Base-by-base conservation (phyloP, 2,888 invertebrate genomes). In the Epirrita christyi region DNA sequence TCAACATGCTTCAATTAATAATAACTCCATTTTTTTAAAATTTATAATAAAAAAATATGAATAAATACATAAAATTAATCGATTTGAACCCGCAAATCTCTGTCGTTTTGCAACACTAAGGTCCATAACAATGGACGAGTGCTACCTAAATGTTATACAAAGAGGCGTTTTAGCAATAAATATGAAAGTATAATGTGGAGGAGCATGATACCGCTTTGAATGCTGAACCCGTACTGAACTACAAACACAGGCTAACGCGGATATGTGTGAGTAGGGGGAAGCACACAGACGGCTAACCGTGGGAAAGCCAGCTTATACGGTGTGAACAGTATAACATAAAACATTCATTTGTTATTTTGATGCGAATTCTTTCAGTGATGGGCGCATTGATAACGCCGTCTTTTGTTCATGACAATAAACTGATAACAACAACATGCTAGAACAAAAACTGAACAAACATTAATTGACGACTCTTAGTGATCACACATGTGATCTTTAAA, bases 151-250 rank as follows among this genome's bases (percentile, higher is more conserved):
- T 59, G 72, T 75, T 78, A 73, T 81, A 75, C 76, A 78, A 79
- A 76, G 81, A 78, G 81, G 81, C 83, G 85, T 83, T 84, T 85
- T 80, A 83, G 85, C 81, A 87, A 87, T 87, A 88, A 87, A 86
- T 88, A 88, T 87, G 82, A 85, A 86, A 86, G 85, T 88, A 84
- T 89, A 86, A 88, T 89, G 85, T 83, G 78, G 76, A 78, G 76
- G 85, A 83, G 86, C 81, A 83, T 83, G 85, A 83, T 81, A 79
- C 77, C 81, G 85, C 85, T 88, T 85, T 87, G 87, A 87, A 90
- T 88, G 86, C 88, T 87, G 87, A 86, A 81, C 86, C 80, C 85
- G 88, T 86, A 87, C 85, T 85, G 85, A 83, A 86, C 82, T 83
- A 86, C 86, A 85, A 86, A 86, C 85, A 85, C 80, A 73, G 77